Evolutionary conservation across 2,797 vertebrate genomes (phyloP).

Genomic region (Lepus townsendii): DNA sequence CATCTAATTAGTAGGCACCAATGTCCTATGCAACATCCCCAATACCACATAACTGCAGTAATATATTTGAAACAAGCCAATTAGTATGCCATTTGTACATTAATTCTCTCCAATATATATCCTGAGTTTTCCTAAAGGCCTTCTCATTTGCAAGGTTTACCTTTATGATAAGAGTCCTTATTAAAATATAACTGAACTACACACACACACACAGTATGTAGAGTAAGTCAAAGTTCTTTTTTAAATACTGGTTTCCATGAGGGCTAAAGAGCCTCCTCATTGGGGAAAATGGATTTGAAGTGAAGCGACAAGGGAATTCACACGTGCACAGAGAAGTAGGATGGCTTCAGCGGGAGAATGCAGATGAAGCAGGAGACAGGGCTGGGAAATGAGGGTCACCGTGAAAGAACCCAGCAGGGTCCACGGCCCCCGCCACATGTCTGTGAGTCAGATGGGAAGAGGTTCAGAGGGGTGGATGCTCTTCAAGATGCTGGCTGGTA

Average conservation of each 20-base stretch:
- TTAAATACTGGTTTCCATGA: not conserved
- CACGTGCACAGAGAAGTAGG: not conserved
- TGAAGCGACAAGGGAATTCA: not conserved
- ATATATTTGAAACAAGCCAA: not conserved
- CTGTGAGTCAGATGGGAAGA: not conserved
- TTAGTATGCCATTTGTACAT: not conserved
- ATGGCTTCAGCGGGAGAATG: not conserved
- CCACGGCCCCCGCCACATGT: not conserved
- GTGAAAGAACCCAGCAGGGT: not conserved
- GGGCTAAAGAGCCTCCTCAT: not conserved
- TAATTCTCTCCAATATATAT: not conserved
- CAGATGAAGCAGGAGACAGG: not conserved
- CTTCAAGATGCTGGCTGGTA: not conserved
- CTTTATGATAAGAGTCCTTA: not conserved
- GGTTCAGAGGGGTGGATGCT: fast-evolving
- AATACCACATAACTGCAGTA: not conserved
- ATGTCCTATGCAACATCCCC: not conserved
- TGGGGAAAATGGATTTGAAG: not conserved
- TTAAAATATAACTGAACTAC: not conserved
- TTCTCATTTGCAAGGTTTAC: not conserved
- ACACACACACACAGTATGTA: not conserved
- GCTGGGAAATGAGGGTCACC: not conserved
- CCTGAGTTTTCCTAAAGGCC: not conserved
- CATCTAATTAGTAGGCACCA: not conserved
- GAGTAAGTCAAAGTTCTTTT: not conserved